Evolutionary conservation across 35 echinoderm and acorn worm genomes (phyloP), one percentile per base, ranked within the genome.

Genomic region (Chiridota heheva): DNA sequence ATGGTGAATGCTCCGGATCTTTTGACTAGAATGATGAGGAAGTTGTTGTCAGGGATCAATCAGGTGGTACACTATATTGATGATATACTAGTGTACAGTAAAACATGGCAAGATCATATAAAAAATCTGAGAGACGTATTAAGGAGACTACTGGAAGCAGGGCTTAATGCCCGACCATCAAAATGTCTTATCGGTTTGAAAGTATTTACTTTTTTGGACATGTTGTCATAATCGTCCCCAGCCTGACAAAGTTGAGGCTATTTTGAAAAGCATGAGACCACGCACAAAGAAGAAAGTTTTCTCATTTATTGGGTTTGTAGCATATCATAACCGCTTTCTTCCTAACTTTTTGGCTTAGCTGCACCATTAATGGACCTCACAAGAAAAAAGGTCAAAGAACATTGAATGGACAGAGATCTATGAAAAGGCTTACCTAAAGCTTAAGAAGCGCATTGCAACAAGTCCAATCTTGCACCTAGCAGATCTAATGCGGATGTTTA

Each of bases 11-110:
- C 78, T 36, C 78, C 78, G 44, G 78, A 57, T 3, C 64, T 60
- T 2, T 81, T 81, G n/a, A 81, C 40, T 18, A 55, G 82, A 37
- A 73, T 85, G 44, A 85, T 85, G 82, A 36, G 76, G 30, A 88
- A 26, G 24, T 44, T 88, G 1, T 44, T 88, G 80, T 18, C n/a
- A 15, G 80, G 62, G 45, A 1, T 48, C 17, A 15, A 40, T 6
- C 67, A 82, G 44, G 80, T 82, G 36, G 63, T 36, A 6, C 49
- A 55, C 51, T 62, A 36, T 39, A 61, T 37, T 25, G 55, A 64
- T 46, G 46, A 56, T 44, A 80, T 63, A 40, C 63, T 58, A 26
- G 30, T 70, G 5, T 30, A 69, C 37, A 49, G 16, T 32, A 34
- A 34, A 10, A 82, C 61, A 48, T 82, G 41, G 61, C 41, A 70